Evolutionary conservation across 2,113 vertebrate species (phyloP).

Genomic region (Cricetomys ansorgei): DNA sequence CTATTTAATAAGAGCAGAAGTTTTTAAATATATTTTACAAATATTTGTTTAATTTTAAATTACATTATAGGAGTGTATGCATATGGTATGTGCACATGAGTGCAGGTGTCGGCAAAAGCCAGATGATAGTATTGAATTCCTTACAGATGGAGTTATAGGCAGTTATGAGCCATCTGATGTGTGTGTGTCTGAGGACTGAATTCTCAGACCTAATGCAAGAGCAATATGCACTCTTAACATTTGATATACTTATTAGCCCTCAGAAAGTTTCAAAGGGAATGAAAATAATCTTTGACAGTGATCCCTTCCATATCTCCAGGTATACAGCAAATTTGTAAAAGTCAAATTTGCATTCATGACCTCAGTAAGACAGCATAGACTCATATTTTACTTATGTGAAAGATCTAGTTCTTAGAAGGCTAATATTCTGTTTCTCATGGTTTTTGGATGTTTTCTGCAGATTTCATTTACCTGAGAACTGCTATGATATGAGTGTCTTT

Average conservation of each 20-base stretch:
- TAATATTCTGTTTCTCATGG: background rate
- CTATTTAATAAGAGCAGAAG: background rate
- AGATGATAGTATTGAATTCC: background rate
- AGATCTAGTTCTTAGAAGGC: background rate
- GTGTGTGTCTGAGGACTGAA: fast-evolving
- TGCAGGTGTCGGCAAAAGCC: background rate
- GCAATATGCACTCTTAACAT: background rate
- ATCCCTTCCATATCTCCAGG: background rate
- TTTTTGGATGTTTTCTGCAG: background rate
- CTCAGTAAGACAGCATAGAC: background rate
- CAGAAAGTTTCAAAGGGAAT: background rate
- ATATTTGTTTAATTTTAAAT: background rate
- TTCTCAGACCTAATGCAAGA: background rate
- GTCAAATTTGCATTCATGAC: background rate
- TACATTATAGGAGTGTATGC: background rate
- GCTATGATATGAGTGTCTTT: background rate
- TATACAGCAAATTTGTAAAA: background rate
- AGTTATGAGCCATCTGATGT: background rate
- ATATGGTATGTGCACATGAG: background rate
- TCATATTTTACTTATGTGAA: conserved; percentile 18
- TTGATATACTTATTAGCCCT: background rate
- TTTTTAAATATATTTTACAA: background rate
- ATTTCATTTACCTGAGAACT: background rate
- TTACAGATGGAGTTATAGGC: background rate
- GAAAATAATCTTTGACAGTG: background rate